Conservation (phyloP, 2,888 invertebrate genomes). For the Chrysotoxum bicinctum region DNA sequence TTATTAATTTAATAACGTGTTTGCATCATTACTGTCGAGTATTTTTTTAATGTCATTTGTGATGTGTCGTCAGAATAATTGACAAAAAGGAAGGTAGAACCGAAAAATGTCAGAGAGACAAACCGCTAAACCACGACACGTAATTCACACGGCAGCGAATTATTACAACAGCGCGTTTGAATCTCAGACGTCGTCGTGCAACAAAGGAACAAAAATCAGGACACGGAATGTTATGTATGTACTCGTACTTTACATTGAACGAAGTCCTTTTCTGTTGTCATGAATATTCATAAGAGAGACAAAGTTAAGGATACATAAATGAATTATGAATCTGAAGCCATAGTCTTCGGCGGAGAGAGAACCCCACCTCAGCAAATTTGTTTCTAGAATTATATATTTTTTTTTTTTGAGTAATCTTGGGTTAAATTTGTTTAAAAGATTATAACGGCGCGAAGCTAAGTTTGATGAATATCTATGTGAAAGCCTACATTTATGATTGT, state of each 20-base stretch:
- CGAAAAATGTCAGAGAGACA: neutral
- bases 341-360: neutral
- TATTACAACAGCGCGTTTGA: slow-evolving; percentile 16
- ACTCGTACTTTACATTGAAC: too few relatives aligned
- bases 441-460: slow-evolving; percentile 40
- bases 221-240: neutral
- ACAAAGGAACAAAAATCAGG: slow-evolving; percentile 18
- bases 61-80: slow-evolving; percentile 34
- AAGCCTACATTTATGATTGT: slow-evolving; percentile 31
- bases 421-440: slow-evolving; percentile 52
- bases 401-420: slow-evolving; percentile 16
- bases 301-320: slow-evolving; percentile 17
- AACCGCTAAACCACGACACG: slow-evolving; percentile 36
- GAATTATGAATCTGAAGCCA: slow-evolving; percentile 18
- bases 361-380: slow-evolving; percentile 20
- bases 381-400: slow-evolving; percentile 31
- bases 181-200: neutral
- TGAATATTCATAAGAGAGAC: slow-evolving; percentile 58
- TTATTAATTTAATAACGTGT: slow-evolving; percentile 61
- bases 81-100: neutral
- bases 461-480: slow-evolving; percentile 1
- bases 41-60: slow-evolving; percentile 33
- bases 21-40: slow-evolving; percentile 29
- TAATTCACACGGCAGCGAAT: slow-evolving; percentile 29
- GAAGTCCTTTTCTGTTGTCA: slow-evolving; percentile 42